phyloP scores from a whole-genome alignment of 1,140 invertebrate genomes.

The Dreissena polymorpha region DNA sequence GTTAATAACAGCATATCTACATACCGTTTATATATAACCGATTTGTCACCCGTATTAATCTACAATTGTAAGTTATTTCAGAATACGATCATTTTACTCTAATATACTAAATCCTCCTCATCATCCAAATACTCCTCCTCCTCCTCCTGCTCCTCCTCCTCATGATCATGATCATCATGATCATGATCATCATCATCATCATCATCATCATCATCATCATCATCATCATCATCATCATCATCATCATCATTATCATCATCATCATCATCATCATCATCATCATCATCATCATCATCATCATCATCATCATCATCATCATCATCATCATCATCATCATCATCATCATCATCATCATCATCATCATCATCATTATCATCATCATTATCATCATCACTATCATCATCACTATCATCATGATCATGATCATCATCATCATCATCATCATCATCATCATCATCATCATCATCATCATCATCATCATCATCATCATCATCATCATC shows the following conservation, averaged over 20 bases:
- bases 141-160: not conserved
- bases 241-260: slow-evolving; percentile 29
- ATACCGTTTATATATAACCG: no score
- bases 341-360: not conserved
- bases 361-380: slow-evolving; percentile 5
- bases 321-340: not conserved
- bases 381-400: slow-evolving; percentile 13
- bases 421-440: not conserved
- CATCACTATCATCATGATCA: slow-evolving; percentile 4
- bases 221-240: slow-evolving; percentile 32
- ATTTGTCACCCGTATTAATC: no score
- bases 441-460: not conserved
- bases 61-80: no score
- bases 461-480: not conserved
- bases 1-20: no score
- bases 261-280: slow-evolving; percentile 15
- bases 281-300: slow-evolving; percentile 3
- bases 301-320: not conserved
- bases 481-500: not conserved
- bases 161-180: no score
- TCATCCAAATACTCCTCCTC: no score
- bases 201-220: slow-evolving; percentile 46
- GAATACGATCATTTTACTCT: no score
- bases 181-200: slow-evolving; percentile 27
- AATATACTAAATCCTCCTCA: no score